Evolutionary conservation across 92 coral and sea anemone species (phyloP), one percentile per base, ranked within the genome.

Genomic region (Muricea muricata): DNA sequence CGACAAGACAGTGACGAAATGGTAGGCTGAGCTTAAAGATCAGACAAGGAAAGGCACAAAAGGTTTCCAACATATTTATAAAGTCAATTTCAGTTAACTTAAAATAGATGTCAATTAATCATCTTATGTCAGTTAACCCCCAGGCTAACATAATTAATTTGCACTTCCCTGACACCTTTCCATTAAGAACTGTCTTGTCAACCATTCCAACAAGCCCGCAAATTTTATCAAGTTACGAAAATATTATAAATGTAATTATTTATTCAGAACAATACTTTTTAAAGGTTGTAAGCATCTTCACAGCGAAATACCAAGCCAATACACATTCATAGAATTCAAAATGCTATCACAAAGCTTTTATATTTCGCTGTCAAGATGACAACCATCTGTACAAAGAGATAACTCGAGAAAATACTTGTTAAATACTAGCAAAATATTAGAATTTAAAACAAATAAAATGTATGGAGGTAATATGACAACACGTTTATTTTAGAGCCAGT

Each of bases 221-320:
- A 13, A 71, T 71, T 37, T 71, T 71, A 71, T 50, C 30, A 18
- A 31, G 32, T 37, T 50, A 29, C 40, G 78, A 71, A 71, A 71
- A 71, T 71, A 71, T 71, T 71, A 71, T 71, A 71, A 71, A 71
- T 26, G 78, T 71, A 71, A 71, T 71, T 71, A 71, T 71, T 71
- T 71, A 71, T 71, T 71, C 47, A 39, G 78, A 71, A 71, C 20
- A 52, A 9, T 45, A 12, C 60, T 52, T 6, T 52, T 37, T 9
- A 37, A 6, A 52, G 18, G 60, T 18, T 17, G 60, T 52, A 52
- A 52, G 20, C n/a, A 18, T 52, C 60, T 52, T 6, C 15, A 18
- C 60, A 52, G 60, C 18, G 20, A 52, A 52, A 52, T 52, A 52
- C 1, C 18, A 52, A 3, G 8, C 18, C 7, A 20, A 1, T 18